These are phyloP conservation scores for Lathronympha strigana DNA, from an alignment of 2,888 invertebrate genomes.

Conservation along the genomic window DNA sequence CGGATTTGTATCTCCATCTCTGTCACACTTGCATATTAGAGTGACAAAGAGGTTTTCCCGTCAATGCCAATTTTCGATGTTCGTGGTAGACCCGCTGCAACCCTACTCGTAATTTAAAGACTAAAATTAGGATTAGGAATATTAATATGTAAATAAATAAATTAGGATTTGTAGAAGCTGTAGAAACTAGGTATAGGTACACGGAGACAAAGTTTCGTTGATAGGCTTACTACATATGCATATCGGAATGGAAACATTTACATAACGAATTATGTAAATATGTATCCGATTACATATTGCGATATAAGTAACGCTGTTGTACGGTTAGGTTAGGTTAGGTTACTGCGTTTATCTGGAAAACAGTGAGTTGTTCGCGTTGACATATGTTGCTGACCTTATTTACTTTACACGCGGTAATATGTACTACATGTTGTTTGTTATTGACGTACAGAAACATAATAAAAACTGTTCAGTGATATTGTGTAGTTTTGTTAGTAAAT, in stretches of 20 bases:
- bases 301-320: not conserved
- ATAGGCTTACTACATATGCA: not conserved
- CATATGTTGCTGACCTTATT: slow-evolving; percentile 3
- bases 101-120: too few relatives aligned
- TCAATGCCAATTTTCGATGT: too few relatives aligned
- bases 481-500: not conserved
- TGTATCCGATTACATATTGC: not conserved
- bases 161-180: too few relatives aligned
- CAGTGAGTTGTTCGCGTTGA: not conserved
- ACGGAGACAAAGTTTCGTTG: not conserved
- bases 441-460: slow-evolving; percentile 2
- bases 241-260: not conserved
- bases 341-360: not conserved
- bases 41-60: too few relatives aligned
- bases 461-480: not conserved
- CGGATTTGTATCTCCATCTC: too few relatives aligned
- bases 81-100: too few relatives aligned
- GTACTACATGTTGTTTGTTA: not conserved
- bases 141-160: too few relatives aligned
- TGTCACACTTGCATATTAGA: too few relatives aligned
- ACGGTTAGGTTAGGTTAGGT: not conserved
- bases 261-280: not conserved
- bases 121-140: too few relatives aligned
- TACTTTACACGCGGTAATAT: not conserved
- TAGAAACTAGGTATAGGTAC: not conserved